These are phyloP conservation scores for Nerophis ophidion DNA, from an alignment of 2,113 vertebrate genomes.

Conservation along the genomic window DNA sequence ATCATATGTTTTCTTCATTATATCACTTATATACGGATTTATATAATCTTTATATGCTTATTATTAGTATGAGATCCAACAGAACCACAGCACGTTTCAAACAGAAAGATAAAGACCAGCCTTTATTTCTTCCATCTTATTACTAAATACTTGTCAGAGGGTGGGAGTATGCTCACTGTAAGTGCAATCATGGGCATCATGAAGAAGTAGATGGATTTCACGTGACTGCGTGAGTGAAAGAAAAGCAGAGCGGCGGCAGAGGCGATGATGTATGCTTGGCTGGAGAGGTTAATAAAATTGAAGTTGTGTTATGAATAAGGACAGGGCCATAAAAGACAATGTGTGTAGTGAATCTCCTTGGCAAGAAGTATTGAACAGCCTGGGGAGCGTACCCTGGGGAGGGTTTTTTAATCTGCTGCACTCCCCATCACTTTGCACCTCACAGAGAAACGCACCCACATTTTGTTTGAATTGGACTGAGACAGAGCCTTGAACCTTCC, in stretches of 20 bases:
- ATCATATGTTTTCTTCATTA: too few relatives aligned
- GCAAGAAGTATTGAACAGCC: constrained; percentile 58
- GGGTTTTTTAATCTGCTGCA: constrained; percentile 64
- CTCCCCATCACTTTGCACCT: constrained; percentile 43
- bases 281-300: constrained; percentile 72
- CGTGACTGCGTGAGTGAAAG: constrained; percentile 22
- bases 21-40: too few relatives aligned
- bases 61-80: constrained; percentile 10
- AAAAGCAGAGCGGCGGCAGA: constrained; percentile 48
- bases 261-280: constrained; percentile 58
- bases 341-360: constrained; percentile 68
- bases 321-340: constrained; percentile 69
- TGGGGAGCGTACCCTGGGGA: constrained; percentile 64
- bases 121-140: constrained; percentile 25
- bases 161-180: constrained; percentile 32
- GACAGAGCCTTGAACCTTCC: constrained; percentile 36
- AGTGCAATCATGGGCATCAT: constrained; percentile 29
- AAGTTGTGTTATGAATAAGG: constrained; percentile 72
- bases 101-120: constrained; percentile 37
- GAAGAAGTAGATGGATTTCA: constrained; percentile 17
- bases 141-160: constrained; percentile 39
- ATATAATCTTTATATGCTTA: background rate
- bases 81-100: constrained; percentile 20
- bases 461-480: constrained; percentile 53
- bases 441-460: constrained; percentile 41